phyloP scores from a whole-genome alignment of 2,797 vertebrate species.

The Gastrophryne carolinensis region DNA sequence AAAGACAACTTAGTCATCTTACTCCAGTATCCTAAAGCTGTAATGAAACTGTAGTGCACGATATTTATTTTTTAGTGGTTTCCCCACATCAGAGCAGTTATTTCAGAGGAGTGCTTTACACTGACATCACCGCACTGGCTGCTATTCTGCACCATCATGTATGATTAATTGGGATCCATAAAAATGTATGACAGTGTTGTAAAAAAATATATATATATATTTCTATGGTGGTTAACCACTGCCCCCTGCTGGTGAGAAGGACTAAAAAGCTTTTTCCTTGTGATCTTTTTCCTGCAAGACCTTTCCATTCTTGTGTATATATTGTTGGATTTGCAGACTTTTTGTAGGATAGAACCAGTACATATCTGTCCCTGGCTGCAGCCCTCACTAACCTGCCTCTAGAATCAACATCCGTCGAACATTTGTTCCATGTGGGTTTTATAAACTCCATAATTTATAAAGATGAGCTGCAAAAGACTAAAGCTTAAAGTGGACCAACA shows the following conservation, averaged over 20 bases:
- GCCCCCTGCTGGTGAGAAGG: slow-evolving; percentile 14
- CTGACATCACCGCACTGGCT: slow-evolving; percentile 18
- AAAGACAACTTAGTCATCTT: neutral
- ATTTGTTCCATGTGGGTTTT: no score
- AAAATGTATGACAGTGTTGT: slow-evolving; percentile 25
- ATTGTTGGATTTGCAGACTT: no score
- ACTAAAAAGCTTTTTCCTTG: neutral
- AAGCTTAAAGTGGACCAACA: no score
- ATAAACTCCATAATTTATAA: no score
- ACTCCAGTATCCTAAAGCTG: neutral
- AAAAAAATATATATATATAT: neutral
- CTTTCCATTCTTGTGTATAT: no score
- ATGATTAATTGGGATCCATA: slow-evolving; percentile 23
- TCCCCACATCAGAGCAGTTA: neutral
- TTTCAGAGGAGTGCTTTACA: slow-evolving; percentile 9
- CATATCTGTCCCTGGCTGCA: no score
- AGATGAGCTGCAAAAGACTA: no score
- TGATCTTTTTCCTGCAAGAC: neutral
- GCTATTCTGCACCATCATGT: slow-evolving; percentile 25
- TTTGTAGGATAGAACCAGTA: no score
- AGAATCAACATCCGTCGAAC: no score
- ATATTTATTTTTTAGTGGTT: slow-evolving; percentile 5
- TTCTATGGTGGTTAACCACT: slow-evolving; percentile 5
- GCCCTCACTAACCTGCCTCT: no score
- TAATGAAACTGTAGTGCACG: neutral